A percentile compares a stretch with the other conserved stretches of the same genome.
These are phyloP conservation scores for Drosophila tanythrix DNA, from an alignment of 2,888 invertebrate genomes.

Conservation along the genomic window DNA sequence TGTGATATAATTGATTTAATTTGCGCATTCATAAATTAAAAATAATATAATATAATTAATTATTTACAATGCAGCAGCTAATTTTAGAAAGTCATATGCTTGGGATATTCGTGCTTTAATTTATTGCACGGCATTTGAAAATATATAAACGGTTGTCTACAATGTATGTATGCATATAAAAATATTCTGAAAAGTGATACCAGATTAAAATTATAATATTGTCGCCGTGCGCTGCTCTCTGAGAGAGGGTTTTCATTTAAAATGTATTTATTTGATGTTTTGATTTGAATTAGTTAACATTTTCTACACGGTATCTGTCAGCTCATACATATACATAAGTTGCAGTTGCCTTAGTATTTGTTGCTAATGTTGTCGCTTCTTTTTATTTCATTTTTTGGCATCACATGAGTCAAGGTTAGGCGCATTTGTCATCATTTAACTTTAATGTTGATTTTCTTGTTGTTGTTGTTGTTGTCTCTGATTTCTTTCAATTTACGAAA, in stretches of 20 bases:
- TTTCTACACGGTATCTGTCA: slow-evolving; percentile 28
- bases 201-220: background rate
- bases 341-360: background rate
- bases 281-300: background rate
- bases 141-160: background rate
- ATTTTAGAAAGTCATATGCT: slow-evolving; percentile 8
- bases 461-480: slow-evolving; percentile 47
- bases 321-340: background rate
- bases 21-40: background rate
- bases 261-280: background rate
- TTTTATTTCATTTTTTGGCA: slow-evolving; percentile 29
- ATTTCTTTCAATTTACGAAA: slow-evolving; percentile 75
- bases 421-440: slow-evolving; percentile 76
- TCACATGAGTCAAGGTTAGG: slow-evolving; percentile 67
- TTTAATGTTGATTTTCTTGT: slow-evolving; percentile 27
- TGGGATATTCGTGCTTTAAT: background rate
- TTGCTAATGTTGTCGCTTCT: slow-evolving; percentile 33
- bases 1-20: too few relatives aligned
- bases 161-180: background rate
- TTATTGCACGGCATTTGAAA: background rate
- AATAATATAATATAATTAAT: slow-evolving; percentile 4
- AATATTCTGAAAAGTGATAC: background rate
- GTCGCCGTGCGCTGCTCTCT: background rate
- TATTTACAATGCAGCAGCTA: background rate
- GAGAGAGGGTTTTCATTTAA: background rate